These are phyloP conservation scores for Sebastes elongatus DNA, from an alignment of 2,797 vertebrate species.

Conservation along the genomic window DNA sequence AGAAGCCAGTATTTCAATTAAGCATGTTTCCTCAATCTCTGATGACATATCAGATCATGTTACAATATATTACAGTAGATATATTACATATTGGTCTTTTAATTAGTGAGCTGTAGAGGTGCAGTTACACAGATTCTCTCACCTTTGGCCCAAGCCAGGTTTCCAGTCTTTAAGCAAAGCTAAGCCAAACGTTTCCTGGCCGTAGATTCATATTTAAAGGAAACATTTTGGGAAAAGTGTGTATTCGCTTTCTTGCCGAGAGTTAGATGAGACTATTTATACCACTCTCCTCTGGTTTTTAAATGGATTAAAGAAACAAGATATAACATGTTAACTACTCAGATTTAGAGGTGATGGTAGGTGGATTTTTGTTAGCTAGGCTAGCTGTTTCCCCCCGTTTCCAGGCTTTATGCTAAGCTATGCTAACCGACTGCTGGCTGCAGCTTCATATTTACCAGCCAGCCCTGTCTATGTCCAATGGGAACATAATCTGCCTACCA, in stretches of 20 bases:
- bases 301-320: rapidly evolving
- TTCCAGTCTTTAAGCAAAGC: neutral
- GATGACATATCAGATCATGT: too few species aligned
- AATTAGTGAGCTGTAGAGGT: neutral
- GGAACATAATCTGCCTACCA: neutral
- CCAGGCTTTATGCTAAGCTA: neutral
- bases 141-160: neutral
- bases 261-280: neutral
- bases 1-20: too few species aligned
- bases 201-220: neutral
- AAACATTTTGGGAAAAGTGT: neutral
- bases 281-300: neutral
- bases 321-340: neutral
- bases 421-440: neutral
- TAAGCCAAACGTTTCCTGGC: neutral
- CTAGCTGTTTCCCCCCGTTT: neutral
- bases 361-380: neutral
- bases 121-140: neutral
- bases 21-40: too few species aligned
- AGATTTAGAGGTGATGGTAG: neutral
- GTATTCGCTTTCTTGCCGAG: neutral
- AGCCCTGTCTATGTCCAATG: too few species aligned
- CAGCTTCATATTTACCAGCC: neutral
- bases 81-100: neutral
- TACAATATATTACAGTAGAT: too few species aligned